Evolutionary conservation across 37 sponge, comb jelly and placozoan species (phyloP), one percentile per base, ranked within the genome.

Genomic region (Agelas oroides): DNA sequence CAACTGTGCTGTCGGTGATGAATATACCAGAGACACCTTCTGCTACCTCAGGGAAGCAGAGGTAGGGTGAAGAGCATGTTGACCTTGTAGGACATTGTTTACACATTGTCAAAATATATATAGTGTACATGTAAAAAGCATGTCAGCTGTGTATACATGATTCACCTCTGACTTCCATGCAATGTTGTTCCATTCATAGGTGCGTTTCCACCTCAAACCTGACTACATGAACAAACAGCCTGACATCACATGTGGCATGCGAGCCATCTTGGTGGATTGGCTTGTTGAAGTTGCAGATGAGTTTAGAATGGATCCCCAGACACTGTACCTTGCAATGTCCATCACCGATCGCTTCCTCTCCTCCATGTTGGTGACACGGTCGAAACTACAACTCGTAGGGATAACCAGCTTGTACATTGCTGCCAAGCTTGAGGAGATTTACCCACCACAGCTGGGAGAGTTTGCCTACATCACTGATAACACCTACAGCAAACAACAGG

Each of bases 381-480:
- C 77, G 24, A 94, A 94, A 73, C 85, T 96, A 30, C 97, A 96
- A 72, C 82, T 96, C 40, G 86, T 96, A 53, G 97, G 97, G 2
- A 72, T 81, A n/a, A 73, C 92, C 19, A 64, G 82, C 65, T 69
- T 96, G 84, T 91, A 90, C 81, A 25, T 96, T 23, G 92, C 97
- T 24, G 81, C 92, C 70, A 96, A 96, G 77, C 77, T 94, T n/a
- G 94, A 96, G 73, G 97, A 96, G 82, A 96, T 96, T 12, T 84
- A 82, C 61, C 95, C 95, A 30, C 97, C 97, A 35, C 92, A 96
- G 34, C 35, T 93, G 13, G 65, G 71, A 3, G 95, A 96, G 61
- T 96, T 96, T 94, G 94, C 84, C n/a, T 96, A 89, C 83, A 94
- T 96, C 79, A 96, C 97, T 31, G 97, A 96, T 59, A 87, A 96